Base-by-base conservation (phyloP, 2,113 vertebrate genomes). In the Pontoporia blainvillei region DNA sequence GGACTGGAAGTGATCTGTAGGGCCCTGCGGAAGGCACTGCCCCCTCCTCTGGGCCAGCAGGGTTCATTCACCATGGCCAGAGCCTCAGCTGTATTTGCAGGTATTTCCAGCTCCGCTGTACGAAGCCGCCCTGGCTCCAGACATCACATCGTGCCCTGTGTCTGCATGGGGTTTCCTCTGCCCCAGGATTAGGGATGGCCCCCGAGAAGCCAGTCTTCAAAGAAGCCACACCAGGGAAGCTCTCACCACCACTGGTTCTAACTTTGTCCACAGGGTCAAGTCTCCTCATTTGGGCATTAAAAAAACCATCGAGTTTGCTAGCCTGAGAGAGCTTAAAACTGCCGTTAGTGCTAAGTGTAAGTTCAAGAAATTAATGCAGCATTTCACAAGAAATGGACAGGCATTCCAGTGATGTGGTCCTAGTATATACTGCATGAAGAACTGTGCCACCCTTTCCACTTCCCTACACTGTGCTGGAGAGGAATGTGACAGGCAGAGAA, bases 21-120 rank as follows among this genome's bases (percentile, higher is more conserved):
- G 49, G 86, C 36, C 62, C 5, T n/a, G 12, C 3, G n/a, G 61
- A 78, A 84, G 52, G 9, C 34, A 11, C 25, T 14, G 54, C 29
- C 25, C 29, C 17, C 34, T 6, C 6, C 46, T 4, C 67, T 29
- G n/a, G 54, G 41, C 17, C 72, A 54, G 31, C 49, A 46, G 10
- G 25, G 64, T 20, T 66, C 54, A 0, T 20, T 66, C 54, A 0
- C 23, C 1, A 7, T 0, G 27, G 78, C 82, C 44, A 39, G 75
- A 54, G 57, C 23, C 61, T 17, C 82, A 46, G 86, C 79, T 83
- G 83, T 14, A 8, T 49, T 44, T 34, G 34, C n/a, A 57, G 79
- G 79, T 49, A 78, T 73, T 94, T 97, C 39, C 29, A 96, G 81
- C 17, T 9, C 69, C 93, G 66, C 67, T 72, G 25, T 36, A 34